Evolutionary conservation across 2,113 vertebrate species (phyloP), one percentile per base, ranked within the genome.

Genomic region (Thermophis baileyi): DNA sequence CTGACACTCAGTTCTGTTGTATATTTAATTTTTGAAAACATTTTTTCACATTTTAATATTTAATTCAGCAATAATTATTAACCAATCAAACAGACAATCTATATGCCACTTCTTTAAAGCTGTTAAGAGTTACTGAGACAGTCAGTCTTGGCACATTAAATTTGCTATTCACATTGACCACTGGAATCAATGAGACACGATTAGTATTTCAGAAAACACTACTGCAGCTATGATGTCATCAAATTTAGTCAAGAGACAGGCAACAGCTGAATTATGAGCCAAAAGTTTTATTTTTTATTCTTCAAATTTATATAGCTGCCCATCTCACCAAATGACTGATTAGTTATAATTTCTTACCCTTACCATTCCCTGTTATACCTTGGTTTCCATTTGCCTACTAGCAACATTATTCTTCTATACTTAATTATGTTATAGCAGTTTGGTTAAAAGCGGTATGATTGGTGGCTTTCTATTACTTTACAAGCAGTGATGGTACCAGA

Each of bases 401-500:
- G 40, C 14, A 85, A 4, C 40, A 55, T 8, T 81, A 47, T 27
- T 92, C 0, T 24, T 3, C 69, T 35, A 57, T 35, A 90, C 27
- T 63, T 89, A 30, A 12, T 20, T n/a, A 87, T 93, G 94, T 91
- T 90, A 94, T 27, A 94, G 54, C 57, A 94, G 22, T 91, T 94
- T 90, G 93, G 46, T 40, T 18, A 93, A 90, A 35, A 92, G 47
- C 44, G 93, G 57, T 92, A 51, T 94, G 87, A 63, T 3, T 47
- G 93, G 35, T 55, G 40, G 85, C 50, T 93, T 49, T 95, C 93
- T 94, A 92, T 86, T 95, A 9, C 88, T 93, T 94, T 92, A 60
- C 74, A 92, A 95, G 55, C 94, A 96, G 92, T 91, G 92, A 94
- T 55, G 94, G 92, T 89, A 96, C 35, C 53, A 94, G 30, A 95